A percentile compares a stretch with the other conserved stretches of the same genome.
Conservation (phyloP, 2,888 invertebrate species). For the Ypsolopha scabrella region DNA sequence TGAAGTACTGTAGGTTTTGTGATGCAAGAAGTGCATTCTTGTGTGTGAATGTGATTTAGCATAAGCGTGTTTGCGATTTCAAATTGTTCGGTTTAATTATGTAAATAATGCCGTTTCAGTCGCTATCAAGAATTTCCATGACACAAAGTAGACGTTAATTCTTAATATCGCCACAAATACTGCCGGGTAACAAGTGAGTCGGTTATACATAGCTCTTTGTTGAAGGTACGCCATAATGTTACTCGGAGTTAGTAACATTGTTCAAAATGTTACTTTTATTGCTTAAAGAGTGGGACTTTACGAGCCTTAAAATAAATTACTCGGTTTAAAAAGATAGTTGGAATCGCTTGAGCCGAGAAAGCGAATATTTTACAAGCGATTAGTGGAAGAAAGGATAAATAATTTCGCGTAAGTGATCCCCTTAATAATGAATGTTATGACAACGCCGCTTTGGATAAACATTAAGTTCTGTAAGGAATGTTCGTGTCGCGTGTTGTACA, state of each 20-base stretch:
- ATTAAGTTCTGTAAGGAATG: background rate
- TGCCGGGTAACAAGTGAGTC: constrained; percentile 43
- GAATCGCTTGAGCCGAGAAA: constrained; percentile 21
- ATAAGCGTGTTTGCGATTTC: background rate
- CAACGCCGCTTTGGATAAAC: background rate
- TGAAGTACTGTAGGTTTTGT: constrained; percentile 55
- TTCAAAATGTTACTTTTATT: constrained; percentile 64
- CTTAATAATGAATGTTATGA: background rate
- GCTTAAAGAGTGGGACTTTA: constrained; percentile 64
- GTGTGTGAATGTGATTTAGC: constrained; percentile 16
- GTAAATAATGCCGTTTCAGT: constrained; percentile 36
- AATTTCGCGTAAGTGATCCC: constrained; percentile 15
- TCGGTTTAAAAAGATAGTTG: constrained; percentile 17
- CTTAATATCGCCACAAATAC: constrained; percentile 46
- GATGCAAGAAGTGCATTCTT: constrained; percentile 23
- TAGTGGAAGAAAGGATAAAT: constrained; percentile 43
- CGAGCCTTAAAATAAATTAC: constrained; percentile 64
- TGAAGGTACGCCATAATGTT: constrained; percentile 36
- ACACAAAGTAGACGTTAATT: constrained; percentile 30
- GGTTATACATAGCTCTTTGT: constrained; percentile 26
- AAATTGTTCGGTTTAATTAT: constrained; percentile 32
- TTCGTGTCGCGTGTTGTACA: background rate
- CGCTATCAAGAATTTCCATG: constrained; percentile 28
- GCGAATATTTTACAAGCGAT: constrained; percentile 52
- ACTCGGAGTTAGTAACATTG: constrained; percentile 40